Evolutionary conservation across 64 coral and sea anemone species (phyloP), one percentile per base, ranked within the genome.

Genomic region (Porites lutea): DNA sequence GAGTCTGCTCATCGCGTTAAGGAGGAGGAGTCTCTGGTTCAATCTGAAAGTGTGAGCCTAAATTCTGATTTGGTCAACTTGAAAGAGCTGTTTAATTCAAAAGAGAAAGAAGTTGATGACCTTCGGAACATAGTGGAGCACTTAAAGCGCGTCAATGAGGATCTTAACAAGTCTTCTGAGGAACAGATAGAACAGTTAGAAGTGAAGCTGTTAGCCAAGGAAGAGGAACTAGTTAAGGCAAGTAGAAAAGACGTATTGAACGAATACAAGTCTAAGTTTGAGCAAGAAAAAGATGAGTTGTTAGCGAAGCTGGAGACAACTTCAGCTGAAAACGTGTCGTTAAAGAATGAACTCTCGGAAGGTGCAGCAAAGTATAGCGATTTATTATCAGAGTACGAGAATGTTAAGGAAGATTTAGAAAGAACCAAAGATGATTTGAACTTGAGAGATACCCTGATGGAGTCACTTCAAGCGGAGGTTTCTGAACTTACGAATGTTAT

Each of bases 41-140:
- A 83, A 44, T 83, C 79, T 65, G 79, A 83, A 83, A 65, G 20
- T 83, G 55, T 65, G 4, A 83, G 8, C 14, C 45, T 83, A 6
- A 63, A 83, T 18, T 47, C 79, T 65, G 44, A 60, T 37, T 18
- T 83, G 45, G 79, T 13, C 49, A 44, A 83, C 4, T 0, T 65
- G 37, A 83, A 83, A 12, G 49, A 18, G n/a, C 43, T 65, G 61
- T 61, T 83, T 48, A 10, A 65, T 10, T 48, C 49, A 3, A 83
- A 83, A 83, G 37, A 20, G 59, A 63, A 62, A 65, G 79, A 83
- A 10, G 79, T 66, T n/a, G 20, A 37, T 11, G 79, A 83, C 66
- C 79, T 83, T 14, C 64, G 15, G 18, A 61, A 83, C 45, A 61
- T 83, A 7, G n/a, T 83, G 48, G 79, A 83, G 3, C 79, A 83